Base-by-base conservation (phyloP, 2,113 vertebrate species). In the Rhynchopsitta pachyrhyncha region DNA sequence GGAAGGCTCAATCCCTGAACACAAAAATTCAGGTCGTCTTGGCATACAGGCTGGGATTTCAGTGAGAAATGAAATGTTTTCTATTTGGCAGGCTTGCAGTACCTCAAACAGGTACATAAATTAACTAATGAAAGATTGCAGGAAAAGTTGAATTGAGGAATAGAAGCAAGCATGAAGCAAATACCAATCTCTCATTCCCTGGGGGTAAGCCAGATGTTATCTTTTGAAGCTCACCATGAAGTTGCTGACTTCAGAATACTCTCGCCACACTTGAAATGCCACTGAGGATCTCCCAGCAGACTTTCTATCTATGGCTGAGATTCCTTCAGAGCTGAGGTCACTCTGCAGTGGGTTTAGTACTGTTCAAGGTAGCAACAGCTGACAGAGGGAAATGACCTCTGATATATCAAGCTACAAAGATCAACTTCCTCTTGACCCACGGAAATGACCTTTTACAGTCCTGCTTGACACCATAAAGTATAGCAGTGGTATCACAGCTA, bases 401-500 rank as follows among this genome's bases (percentile, higher is more conserved):
- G 71, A 88, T 93, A 80, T 14, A 94, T 88, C 59, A 95, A 85
- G 59, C 31, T 60, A 82, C 70, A 70, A 94, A 90, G 92, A 90
- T 88, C 90, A 94, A 69, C 75, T 76, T 96, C 82, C 85, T 95
- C 88, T 93, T 86, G 92, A 96, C 90, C 90, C 71, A 73, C 60
- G 33, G 75, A 94, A 95, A 94, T 59, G 44, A 92, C 92, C 75
- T 64, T 88, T 80, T 85, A 82, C 27, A 85, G 57, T 87, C 52
- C 52, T 76, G 49, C 44, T 62, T 86, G 89, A 92, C 28, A 79
- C 53, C 60, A 66, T 80, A 69, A 92, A 90, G 49, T 66, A 90
- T 2, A 83, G 68, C 68, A 88, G 77, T 18, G 59, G 49, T 90
- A 63, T 81, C 76, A 85, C 74, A 70, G 60, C 42, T 88, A 77